phyloP scores from a whole-genome alignment of 2,888 invertebrate genomes.

The Drosophila quinaria region DNA sequence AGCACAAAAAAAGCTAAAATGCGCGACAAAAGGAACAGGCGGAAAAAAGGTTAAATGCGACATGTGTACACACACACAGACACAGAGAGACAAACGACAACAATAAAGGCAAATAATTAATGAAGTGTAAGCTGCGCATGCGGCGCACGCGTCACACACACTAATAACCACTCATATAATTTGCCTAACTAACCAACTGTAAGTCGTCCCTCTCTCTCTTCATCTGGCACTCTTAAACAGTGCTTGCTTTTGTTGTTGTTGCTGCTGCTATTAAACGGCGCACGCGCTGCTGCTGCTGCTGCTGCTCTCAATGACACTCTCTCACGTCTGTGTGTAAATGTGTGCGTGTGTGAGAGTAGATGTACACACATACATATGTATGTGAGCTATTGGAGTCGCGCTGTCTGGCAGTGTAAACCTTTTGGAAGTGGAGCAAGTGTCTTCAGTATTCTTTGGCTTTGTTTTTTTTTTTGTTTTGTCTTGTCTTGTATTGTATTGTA shows the following conservation, averaged over 20 bases:
- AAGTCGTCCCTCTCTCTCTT: constrained; percentile 15
- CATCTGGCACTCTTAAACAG: too few species aligned
- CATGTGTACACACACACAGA: constrained; percentile 46
- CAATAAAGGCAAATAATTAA: constrained; percentile 22
- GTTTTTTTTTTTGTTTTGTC: not conserved
- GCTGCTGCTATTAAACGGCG: constrained; percentile 34
- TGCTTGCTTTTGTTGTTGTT: constrained; percentile 13
- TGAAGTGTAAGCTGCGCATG: constrained; percentile 63
- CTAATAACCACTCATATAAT: not conserved
- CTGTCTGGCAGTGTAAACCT: constrained; percentile 68
- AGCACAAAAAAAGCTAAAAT: constrained; percentile 9
- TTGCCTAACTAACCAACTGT: constrained; percentile 49
- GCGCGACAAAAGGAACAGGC: not conserved
- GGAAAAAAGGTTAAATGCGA: constrained; percentile 17
- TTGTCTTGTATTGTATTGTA: not conserved
- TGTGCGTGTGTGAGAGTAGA: constrained; percentile 3
- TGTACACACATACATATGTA: constrained; percentile 14
- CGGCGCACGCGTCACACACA: constrained; percentile 52
- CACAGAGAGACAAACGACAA: not conserved
- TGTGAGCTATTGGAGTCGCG: constrained; percentile 59
- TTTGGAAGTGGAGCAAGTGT: constrained; percentile 74
- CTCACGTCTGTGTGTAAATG: not conserved
- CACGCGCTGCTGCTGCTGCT: constrained; percentile 56
- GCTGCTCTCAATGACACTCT: constrained; percentile 30
- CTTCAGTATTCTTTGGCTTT: constrained; percentile 28